These are phyloP conservation scores for Hycleus phaleratus DNA, from an alignment of 1,140 invertebrate genomes.

Conservation along the genomic window DNA sequence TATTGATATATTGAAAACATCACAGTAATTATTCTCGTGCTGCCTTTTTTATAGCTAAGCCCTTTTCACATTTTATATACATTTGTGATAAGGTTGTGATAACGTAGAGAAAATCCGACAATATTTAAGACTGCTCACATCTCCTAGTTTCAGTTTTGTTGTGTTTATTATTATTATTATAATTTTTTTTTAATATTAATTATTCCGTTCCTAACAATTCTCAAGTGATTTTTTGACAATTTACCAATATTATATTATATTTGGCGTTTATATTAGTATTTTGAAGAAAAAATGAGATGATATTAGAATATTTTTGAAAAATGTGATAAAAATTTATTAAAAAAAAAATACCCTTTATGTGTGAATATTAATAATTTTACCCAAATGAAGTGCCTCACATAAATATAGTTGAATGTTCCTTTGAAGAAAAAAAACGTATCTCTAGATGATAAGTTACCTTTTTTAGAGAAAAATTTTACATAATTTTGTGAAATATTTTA, in stretches of 20 bases:
- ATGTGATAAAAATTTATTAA: conserved; percentile 1
- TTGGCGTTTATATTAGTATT: conserved; percentile 9
- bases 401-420: conserved; percentile 28
- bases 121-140: conserved; percentile 14
- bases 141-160: background rate
- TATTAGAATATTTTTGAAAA: no score
- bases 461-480: conserved; percentile 8
- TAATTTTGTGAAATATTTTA: conserved; percentile 14
- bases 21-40: conserved; percentile 6
- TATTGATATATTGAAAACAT: background rate
- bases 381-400: conserved; percentile 29
- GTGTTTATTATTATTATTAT: background rate
- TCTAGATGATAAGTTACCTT: conserved; percentile 28
- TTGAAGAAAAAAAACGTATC: conserved; percentile 8
- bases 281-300: background rate
- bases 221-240: background rate
- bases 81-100: conserved; percentile 5
- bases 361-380: conserved; percentile 24
- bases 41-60: conserved; percentile 1
- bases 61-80: background rate
- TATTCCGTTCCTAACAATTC: conserved; percentile 8
- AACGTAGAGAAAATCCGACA: conserved; percentile 9
- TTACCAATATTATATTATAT: background rate
- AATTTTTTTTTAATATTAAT: conserved; percentile 1
- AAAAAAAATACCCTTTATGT: conserved; percentile 1